Base-by-base conservation (phyloP, 2,888 invertebrate genomes). In the Endomychus coccineus region DNA sequence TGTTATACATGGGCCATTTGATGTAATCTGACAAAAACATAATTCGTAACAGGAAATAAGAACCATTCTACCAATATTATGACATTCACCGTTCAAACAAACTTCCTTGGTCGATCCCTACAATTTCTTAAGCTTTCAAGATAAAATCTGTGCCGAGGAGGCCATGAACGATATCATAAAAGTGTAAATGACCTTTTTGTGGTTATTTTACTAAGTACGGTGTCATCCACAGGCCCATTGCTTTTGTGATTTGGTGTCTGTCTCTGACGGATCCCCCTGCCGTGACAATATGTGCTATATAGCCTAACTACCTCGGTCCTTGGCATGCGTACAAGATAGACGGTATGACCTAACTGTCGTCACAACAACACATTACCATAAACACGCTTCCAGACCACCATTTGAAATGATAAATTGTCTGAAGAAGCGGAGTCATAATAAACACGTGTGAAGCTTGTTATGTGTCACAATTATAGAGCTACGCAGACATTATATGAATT, bases 181-280 rank as follows among this genome's bases (percentile, higher is more conserved):
- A 59, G 53, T 58, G 59, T 55, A 61, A 62, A 61, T 60, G 59
- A 58, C 59, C 60, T 51, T 60, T 61, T 57, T 58, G 60, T 52
- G 61, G 61, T 62, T 61, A 61, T 61, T 62, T 60, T 56, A 59
- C 59, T 61, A 61, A 61, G 61, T 60, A 61, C 56, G 60, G 57
- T 59, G 60, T 60, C 61, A 62, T 62, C 56, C 54, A 49, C 56
- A 59, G 56, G 51, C 55, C 58, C 54, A 55, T 58, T 55, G n/a
- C n/a, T n/a, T n/a, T n/a, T n/a, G n/a, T n/a, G n/a, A n/a, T n/a
- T 57, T 48, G 51, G 51, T 55, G 56, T 55, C 58, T 56, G 52
- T 44, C 44, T 45, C 46, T 48, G 54, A 51, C 49, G 45, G 49
- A 45, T 44, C 50, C 47, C 40, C 33, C 25, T 45, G n/a, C n/a